A percentile compares a stretch with the other conserved stretches of the same genome.
phyloP scores from a whole-genome alignment of 1,140 invertebrate species.

The Nylanderia fulva region DNA sequence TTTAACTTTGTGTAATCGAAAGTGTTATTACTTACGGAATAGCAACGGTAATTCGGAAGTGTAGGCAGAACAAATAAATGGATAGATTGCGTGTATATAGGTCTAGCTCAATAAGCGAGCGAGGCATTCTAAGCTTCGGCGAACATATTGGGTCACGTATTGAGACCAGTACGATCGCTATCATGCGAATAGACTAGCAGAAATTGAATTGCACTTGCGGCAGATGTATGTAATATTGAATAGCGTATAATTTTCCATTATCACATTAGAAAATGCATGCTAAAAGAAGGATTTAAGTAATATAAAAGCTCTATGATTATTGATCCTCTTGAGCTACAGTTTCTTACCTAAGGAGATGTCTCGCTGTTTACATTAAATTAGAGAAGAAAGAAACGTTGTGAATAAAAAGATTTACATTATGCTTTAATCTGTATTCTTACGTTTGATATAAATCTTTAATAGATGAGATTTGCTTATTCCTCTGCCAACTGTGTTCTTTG shows the following conservation, averaged over 20 bases:
- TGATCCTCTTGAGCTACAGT: neutral
- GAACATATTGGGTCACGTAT: slow-evolving; percentile 72
- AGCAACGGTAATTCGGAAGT: slow-evolving; percentile 10
- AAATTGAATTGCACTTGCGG: slow-evolving; percentile 69
- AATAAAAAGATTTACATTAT: slow-evolving; percentile 1
- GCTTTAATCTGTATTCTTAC: slow-evolving; percentile 12
- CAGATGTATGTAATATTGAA: slow-evolving; percentile 2
- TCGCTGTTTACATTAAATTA: slow-evolving; percentile 27
- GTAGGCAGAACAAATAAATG: slow-evolving; percentile 64
- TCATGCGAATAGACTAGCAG: slow-evolving; percentile 30
- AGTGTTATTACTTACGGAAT: slow-evolving; percentile 48
- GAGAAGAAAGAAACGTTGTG: neutral
- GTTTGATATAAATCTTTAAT: slow-evolving; percentile 28
- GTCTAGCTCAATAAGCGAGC: slow-evolving; percentile 53
- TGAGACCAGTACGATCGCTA: slow-evolving; percentile 38
- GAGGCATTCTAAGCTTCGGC: slow-evolving; percentile 55
- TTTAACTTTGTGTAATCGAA: slow-evolving; percentile 18
- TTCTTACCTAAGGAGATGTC: neutral
- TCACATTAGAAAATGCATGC: slow-evolving; percentile 18
- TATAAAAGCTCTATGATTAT: neutral
- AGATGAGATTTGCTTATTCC: neutral
- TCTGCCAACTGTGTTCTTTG: neutral
- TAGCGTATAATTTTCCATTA: slow-evolving; percentile 33
- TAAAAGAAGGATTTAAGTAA: slow-evolving; percentile 9
- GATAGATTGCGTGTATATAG: slow-evolving; percentile 57